Conservation (phyloP, 1,140 invertebrate genomes). For the Sinonovacula constricta region DNA sequence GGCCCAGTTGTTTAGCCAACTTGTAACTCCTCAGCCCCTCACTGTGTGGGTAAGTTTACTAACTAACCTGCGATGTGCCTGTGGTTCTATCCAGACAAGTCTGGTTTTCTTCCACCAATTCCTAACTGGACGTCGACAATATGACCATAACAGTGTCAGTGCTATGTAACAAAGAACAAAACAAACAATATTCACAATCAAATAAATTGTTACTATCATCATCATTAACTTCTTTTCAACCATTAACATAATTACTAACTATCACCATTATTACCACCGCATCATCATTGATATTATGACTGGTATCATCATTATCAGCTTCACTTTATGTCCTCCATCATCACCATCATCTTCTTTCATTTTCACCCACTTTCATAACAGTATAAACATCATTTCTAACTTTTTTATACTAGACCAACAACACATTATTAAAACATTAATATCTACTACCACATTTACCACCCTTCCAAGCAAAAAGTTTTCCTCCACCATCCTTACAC, state of each 20-base stretch:
- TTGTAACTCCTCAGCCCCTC: too few relatives aligned
- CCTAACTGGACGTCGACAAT: too few relatives aligned
- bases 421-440: not conserved
- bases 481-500: not conserved
- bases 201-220: too few relatives aligned
- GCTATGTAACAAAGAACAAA: too few relatives aligned
- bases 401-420: not conserved
- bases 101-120: too few relatives aligned
- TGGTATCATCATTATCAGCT: not conserved
- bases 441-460: not conserved
- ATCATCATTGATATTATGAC: conserved; percentile 3
- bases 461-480: not conserved
- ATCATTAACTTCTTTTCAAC: not conserved
- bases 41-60: too few relatives aligned
- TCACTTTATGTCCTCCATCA: too few relatives aligned
- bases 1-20: too few relatives aligned
- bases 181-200: too few relatives aligned
- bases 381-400: not conserved
- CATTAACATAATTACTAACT: not conserved
- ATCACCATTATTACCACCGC: not conserved
- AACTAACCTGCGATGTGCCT: too few relatives aligned
- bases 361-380: not conserved
- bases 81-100: too few relatives aligned
- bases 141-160: too few relatives aligned
- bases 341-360: not conserved